Conservation (phyloP, 2,113 vertebrate species). For the Tapirus terrestris region DNA sequence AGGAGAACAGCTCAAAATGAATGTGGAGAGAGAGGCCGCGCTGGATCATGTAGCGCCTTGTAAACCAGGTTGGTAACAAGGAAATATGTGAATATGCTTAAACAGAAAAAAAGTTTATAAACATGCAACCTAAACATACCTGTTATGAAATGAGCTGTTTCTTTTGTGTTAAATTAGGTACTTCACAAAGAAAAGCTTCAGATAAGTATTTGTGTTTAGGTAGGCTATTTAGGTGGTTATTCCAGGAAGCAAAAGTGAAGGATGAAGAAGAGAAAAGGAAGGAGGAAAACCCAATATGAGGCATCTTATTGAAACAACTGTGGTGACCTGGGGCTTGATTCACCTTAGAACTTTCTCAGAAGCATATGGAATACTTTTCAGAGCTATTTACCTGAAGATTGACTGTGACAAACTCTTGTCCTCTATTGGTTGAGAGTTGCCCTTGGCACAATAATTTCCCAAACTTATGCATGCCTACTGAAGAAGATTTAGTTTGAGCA, state of each 20-base stretch:
- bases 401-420: not conserved
- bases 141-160: not conserved
- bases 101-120: not conserved
- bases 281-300: not conserved
- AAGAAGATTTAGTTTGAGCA: not conserved
- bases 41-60: not conserved
- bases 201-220: not conserved
- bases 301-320: not conserved
- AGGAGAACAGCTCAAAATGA: not conserved
- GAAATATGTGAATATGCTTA: not conserved
- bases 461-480: not conserved
- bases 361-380: not conserved
- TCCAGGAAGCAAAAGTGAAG: not conserved
- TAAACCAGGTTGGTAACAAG: not conserved
- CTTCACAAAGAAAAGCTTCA: not conserved
- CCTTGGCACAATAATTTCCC: not conserved
- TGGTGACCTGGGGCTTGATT: not conserved
- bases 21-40: not conserved
- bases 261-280: not conserved
- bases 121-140: not conserved
- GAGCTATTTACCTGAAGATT: not conserved
- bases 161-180: not conserved
- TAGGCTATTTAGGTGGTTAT: not conserved
- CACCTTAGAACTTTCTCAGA: not conserved
- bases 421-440: not conserved